Evolutionary conservation across 2,113 vertebrate genomes (phyloP).

Genomic region (Chlamydotis undulata): DNA sequence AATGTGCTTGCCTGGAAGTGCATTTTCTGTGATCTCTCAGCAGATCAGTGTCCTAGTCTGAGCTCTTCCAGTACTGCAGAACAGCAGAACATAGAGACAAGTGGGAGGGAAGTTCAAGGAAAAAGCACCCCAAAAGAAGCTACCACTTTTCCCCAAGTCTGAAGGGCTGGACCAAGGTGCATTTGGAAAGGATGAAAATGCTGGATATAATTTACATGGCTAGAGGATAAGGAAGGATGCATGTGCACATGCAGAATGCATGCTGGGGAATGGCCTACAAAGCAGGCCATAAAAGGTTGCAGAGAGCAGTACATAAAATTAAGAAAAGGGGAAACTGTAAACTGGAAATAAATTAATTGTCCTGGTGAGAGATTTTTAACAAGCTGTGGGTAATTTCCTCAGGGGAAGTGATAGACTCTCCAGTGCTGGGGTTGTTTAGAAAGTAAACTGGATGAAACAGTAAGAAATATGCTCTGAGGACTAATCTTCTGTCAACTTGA

Average conservation of each 20-base stretch:
- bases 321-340: background rate
- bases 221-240: background rate
- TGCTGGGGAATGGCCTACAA: background rate
- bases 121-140: background rate
- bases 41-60: background rate
- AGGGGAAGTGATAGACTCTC: background rate
- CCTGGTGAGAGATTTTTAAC: background rate
- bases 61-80: background rate
- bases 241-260: background rate
- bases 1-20: rapidly evolving
- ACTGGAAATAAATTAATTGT: background rate
- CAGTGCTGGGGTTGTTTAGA: background rate
- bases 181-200: background rate
- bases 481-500: background rate
- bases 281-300: background rate
- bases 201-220: background rate
- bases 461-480: background rate
- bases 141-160: background rate
- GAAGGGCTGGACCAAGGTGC: background rate
- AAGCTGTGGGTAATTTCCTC: background rate
- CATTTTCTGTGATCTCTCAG: background rate
- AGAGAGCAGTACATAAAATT: background rate
- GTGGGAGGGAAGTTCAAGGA: background rate
- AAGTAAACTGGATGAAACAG: background rate
- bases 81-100: background rate